Base-by-base conservation (phyloP, 1,140 invertebrate species). In the Brachionus calyciflorus region DNA sequence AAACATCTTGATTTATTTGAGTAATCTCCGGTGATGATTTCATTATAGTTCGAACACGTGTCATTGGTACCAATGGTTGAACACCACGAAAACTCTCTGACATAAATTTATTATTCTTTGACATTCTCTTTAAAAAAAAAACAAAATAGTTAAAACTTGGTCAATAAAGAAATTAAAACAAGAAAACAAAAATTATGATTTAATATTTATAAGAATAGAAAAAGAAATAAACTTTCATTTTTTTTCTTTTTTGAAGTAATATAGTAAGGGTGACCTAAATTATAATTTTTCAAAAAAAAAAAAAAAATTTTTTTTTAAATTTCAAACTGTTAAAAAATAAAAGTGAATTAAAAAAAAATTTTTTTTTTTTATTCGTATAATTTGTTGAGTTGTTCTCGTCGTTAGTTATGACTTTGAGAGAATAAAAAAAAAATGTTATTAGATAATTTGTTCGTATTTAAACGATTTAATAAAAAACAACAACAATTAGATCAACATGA, bases 1-100 rank as follows among this genome's bases (percentile, higher is more conserved):
- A 14, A 28, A 41, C 14, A 46, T 73, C 69, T 30, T 49, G 69
- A 30, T 41, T 73, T 21, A 73, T 73, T 24, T 49, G 44, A 1
- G 69, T 19, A 21, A 51, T 55, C 10, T 73, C 69, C 2, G 69
- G 69, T 21, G 69, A 73, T 33, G 46, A 51, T 30, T 73, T 73
- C 69, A 73, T 73, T 19, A 73, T 73, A n/a, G 69, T 73, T 14
- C 69, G n/a, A 10, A 73, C 69, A 9, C 69, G 44, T 24, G 46
- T 73, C 46, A 73, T 73, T 24, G 69, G 69, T 9, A 73, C 69
- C 19, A 73, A 28, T 14, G 60, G 60, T n/a, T 65, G 60, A 21
- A 44, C 33, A 41, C 60, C 40, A 21, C 21, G 33, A 24, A 65
- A 65, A 65, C 60, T 44, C 60, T 41, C 33, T 9, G 7, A 30